Evolutionary conservation across 2,113 vertebrate genomes (phyloP).

Genomic region (Potamarius usumacintae): DNA sequence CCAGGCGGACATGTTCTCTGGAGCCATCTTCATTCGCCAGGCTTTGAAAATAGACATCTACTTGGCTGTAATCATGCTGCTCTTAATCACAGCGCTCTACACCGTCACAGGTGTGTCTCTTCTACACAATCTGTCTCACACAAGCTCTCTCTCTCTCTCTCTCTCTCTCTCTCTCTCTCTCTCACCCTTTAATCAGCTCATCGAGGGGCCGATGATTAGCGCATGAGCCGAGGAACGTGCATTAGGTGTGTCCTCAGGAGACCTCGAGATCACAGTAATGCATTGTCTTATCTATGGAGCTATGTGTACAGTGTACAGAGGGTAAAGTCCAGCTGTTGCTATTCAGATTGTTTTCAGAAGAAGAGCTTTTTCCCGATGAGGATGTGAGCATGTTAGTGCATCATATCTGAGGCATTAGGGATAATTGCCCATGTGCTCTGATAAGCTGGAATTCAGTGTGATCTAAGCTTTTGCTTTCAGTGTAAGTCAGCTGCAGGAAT

Average conservation of each 20-base stretch:
- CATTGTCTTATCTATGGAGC: slow-evolving; percentile 55
- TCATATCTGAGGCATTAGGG: slow-evolving; percentile 46
- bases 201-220: background rate
- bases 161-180: background rate
- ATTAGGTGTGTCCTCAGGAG: background rate
- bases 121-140: background rate
- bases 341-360: slow-evolving; percentile 14
- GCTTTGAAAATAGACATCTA: slow-evolving; percentile 89
- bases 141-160: background rate
- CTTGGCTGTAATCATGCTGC: slow-evolving; percentile 83
- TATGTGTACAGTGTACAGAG: slow-evolving; percentile 22
- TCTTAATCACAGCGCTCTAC: slow-evolving; percentile 85
- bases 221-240: background rate
- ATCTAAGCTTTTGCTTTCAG: slow-evolving; percentile 26
- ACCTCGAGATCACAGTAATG: background rate
- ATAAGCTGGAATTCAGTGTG: slow-evolving; percentile 52
- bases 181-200: background rate
- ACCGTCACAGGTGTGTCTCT: slow-evolving; percentile 85
- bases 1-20: slow-evolving; percentile 93
- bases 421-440: slow-evolving; percentile 56
- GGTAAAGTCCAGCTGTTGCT: slow-evolving; percentile 60
- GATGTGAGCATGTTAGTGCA: background rate
- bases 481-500: background rate
- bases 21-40: slow-evolving; percentile 90
- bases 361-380: background rate